Percentiles rank a stretch among this genome's conserved stretches.
These are phyloP conservation scores for Loris lydekkerianus DNA, from an alignment of 2,797 vertebrate genomes.

Conservation along the genomic window DNA sequence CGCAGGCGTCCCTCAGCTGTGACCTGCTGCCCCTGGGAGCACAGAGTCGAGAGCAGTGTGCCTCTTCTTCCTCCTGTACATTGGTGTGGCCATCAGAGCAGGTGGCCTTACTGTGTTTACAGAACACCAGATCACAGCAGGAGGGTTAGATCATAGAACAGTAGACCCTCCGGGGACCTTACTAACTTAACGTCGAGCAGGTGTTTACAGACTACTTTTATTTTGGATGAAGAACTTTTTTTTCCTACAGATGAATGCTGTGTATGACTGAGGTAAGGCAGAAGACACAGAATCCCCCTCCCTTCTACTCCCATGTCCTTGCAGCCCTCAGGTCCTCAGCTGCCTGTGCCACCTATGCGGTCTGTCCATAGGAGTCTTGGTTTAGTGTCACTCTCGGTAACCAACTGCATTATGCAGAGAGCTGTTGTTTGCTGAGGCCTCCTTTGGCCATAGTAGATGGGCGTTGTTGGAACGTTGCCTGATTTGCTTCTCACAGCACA, in stretches of 20 bases:
- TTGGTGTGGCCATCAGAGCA: rapidly evolving
- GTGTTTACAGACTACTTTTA: not conserved
- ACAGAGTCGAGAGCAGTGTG: rapidly evolving
- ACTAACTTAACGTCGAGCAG: rapidly evolving
- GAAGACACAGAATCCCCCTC: not conserved
- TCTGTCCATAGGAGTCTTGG: rapidly evolving
- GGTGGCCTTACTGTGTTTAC: no score
- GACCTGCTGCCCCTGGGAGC: rapidly evolving
- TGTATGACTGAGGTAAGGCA: not conserved
- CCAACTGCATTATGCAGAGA: rapidly evolving
- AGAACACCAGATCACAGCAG: not conserved
- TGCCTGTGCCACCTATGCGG: not conserved
- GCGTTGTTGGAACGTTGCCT: no score
- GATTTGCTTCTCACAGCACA: rapidly evolving
- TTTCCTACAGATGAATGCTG: not conserved
- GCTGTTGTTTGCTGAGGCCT: rapidly evolving
- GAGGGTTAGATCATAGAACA: rapidly evolving
- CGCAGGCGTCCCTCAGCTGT: rapidly evolving
- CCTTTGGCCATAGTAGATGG: not conserved
- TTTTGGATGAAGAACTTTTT: not conserved
- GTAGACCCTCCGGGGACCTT: rapidly evolving
- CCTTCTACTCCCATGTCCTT: rapidly evolving
- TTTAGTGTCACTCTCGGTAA: rapidly evolving
- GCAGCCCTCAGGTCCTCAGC: no score
- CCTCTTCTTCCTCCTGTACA: rapidly evolving